These are phyloP conservation scores for Peribatodes rhomboidaria DNA, from an alignment of 2,888 invertebrate genomes.

Conservation along the genomic window DNA sequence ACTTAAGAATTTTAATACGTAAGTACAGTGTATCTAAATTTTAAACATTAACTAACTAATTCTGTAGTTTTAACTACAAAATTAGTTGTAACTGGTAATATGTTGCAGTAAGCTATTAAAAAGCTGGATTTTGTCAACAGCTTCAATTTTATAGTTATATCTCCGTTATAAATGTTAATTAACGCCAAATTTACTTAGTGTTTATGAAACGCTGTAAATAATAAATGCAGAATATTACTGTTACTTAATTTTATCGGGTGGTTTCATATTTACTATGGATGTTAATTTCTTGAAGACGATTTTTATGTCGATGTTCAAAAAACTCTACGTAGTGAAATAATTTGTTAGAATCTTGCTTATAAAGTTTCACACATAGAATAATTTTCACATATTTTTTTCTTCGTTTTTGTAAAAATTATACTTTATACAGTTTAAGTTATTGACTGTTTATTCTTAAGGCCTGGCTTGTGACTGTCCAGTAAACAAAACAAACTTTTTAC, in stretches of 20 bases:
- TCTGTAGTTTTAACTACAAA: slow-evolving; percentile 8
- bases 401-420: background rate
- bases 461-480: slow-evolving; percentile 65
- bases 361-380: background rate
- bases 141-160: slow-evolving; percentile 20
- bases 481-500: no score
- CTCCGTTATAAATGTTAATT: slow-evolving; percentile 7
- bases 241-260: background rate
- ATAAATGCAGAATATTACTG: background rate
- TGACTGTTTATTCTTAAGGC: slow-evolving; percentile 69
- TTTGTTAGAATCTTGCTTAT: background rate
- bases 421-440: slow-evolving; percentile 49
- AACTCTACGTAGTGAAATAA: background rate
- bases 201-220: slow-evolving; percentile 2
- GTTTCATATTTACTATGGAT: background rate
- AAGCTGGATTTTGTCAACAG: background rate
- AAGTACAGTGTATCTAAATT: background rate
- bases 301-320: no score
- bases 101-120: slow-evolving; percentile 12
- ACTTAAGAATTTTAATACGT: slow-evolving; percentile 14
- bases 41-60: slow-evolving; percentile 1
- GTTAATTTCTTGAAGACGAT: background rate
- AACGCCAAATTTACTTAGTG: slow-evolving; percentile 7
- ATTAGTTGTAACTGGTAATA: slow-evolving; percentile 1
- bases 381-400: background rate